Conservation (phyloP, 2,113 vertebrate genomes). For the Scatophagus argus region DNA sequence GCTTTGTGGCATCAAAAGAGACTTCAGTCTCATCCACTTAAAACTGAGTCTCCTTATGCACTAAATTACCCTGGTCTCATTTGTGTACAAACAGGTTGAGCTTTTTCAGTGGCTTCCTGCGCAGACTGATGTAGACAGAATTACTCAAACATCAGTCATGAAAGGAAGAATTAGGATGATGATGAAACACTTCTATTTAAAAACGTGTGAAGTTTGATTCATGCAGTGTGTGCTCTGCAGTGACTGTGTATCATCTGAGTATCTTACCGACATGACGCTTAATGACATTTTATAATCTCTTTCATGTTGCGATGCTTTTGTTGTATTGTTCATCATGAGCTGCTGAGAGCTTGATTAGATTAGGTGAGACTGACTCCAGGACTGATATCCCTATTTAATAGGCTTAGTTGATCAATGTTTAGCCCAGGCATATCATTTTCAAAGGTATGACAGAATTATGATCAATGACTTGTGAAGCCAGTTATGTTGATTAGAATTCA, state of each 20-base stretch:
- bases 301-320: conserved; percentile 46
- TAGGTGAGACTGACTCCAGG: conserved; percentile 43
- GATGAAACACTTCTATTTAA: conserved; percentile 32
- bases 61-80: conserved; percentile 37
- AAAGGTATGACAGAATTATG: conserved; percentile 23
- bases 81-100: conserved; percentile 38
- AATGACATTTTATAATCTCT: conserved; percentile 47
- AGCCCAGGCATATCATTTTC: conserved; percentile 27
- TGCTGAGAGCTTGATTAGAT: conserved; percentile 46
- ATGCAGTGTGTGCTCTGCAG: conserved; percentile 1
- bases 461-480: conserved; percentile 34
- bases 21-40: conserved; percentile 23
- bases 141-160: conserved; percentile 37
- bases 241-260: conserved; percentile 25
- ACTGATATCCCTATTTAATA: conserved; percentile 41
- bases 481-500: conserved; percentile 37
- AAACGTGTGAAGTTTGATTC: conserved; percentile 39
- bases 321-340: conserved; percentile 58
- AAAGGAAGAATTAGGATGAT: conserved; percentile 33
- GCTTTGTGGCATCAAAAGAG: conserved; percentile 32
- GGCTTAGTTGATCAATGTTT: conserved; percentile 51
- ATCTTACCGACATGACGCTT: conserved; percentile 28
- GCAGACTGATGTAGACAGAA: conserved; percentile 43
- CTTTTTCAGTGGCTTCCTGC: conserved; percentile 34
- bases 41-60: conserved; percentile 24